Evolutionary conservation across 2,797 vertebrate genomes (phyloP).

Genomic region (Melanotaenia trifasciata): DNA sequence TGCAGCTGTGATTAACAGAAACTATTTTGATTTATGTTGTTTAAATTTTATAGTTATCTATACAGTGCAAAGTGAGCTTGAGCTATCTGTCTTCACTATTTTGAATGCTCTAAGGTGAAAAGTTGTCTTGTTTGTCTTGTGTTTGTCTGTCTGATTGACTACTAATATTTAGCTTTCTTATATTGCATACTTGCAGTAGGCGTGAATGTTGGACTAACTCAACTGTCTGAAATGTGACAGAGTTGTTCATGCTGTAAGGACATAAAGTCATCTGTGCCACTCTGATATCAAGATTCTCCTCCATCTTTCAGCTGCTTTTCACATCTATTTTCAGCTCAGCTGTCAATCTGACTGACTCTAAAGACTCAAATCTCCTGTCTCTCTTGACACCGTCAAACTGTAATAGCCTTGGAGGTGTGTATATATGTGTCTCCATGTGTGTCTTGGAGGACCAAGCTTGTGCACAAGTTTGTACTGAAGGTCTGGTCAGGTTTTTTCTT

Average conservation of each 20-base stretch:
- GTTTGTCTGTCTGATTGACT: background rate
- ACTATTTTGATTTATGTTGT: background rate
- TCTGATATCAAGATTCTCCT: constrained; percentile 69
- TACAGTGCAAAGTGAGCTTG: background rate
- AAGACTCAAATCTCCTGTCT: constrained; percentile 73
- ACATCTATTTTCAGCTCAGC: constrained; percentile 75
- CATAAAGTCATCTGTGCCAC: constrained; percentile 46
- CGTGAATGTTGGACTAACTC: constrained; percentile 13
- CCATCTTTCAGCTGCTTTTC: constrained; percentile 57
- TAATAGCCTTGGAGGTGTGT: constrained; percentile 62
- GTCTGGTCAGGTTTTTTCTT: constrained; percentile 18
- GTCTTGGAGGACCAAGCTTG: constrained; percentile 25
- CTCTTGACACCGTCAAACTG: constrained; percentile 62
- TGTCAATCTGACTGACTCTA: constrained; percentile 71
- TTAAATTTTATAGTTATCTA: background rate
- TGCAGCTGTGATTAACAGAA: background rate
- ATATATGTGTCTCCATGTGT: constrained; percentile 25
- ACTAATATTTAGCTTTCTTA: background rate
- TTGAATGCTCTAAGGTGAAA: background rate
- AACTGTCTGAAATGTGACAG: constrained; percentile 41
- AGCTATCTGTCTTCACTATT: background rate
- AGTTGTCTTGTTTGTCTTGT: background rate
- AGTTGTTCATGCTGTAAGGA: constrained; percentile 34
- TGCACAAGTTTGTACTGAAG: constrained; percentile 3
- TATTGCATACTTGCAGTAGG: background rate